Evolutionary conservation across 2,888 invertebrate genomes (phyloP), one percentile per base, ranked within the genome.

Genomic region (Drosophila pseudotakahashii): DNA sequence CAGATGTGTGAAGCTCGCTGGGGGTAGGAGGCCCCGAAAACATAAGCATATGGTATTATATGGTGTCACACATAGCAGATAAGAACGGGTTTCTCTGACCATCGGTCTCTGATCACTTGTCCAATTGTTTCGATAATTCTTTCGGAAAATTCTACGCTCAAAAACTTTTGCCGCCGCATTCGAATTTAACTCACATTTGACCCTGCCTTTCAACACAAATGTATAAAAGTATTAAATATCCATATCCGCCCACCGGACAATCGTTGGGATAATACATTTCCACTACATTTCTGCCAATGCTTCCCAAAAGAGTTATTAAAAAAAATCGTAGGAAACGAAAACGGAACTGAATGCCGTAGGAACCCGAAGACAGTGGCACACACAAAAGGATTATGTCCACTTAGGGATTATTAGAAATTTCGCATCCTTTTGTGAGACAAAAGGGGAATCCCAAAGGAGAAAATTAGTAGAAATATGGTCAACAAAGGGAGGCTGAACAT

Each of bases 321-420:
- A 79, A 83, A 76, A 78, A 68, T 61, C 42, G 39, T 54, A 48
- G 64, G 63, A 62, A 64, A 55, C 60, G 11, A 62, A 76, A 85
- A 79, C 70, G 47, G 70, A 63, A 58, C 68, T 53, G 75, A 54
- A 41, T 36, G 75, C 77, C 45, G 9, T 9, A 30, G 45, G 14
- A 47, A 30, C 45, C 30, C 47, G 30, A 47, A 26, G 26, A 16
- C 48, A 72, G 70, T 64, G 62, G 75, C 84, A 76, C 79, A 85
- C 86, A 86, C 86, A 86, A 88, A 83, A 74, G 81, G 84, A 88
- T 86, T 86, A 88, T 81, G 81, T 77, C 76, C 86, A 86, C 81
- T 88, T 86, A 72, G 67, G 88, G 86, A 86, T 88, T 88, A 83
- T 79, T 77, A 53, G 66, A 66, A 66, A 66, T 64, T 81, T 81